Evolutionary conservation across 2,888 invertebrate genomes (phyloP).

Genomic region (Octonoba sinensis): DNA sequence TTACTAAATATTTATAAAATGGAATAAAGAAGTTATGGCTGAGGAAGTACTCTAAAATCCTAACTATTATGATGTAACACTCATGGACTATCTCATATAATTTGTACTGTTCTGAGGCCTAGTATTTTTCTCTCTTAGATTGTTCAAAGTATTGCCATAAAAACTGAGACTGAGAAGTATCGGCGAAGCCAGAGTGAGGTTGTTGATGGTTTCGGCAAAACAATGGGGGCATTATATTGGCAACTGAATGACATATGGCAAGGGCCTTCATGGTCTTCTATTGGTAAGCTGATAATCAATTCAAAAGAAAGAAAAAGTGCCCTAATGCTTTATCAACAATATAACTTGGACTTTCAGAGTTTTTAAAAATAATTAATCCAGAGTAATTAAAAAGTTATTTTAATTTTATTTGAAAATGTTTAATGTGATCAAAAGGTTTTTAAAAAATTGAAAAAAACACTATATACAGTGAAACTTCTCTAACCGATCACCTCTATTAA

Average conservation of each 20-base stretch:
- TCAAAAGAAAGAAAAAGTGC: neutral
- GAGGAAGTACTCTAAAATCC: neutral
- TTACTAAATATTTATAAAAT: too few relatives aligned
- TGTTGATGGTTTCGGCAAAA: constrained; percentile 77
- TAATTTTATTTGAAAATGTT: too few relatives aligned
- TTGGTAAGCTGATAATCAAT: constrained; percentile 75
- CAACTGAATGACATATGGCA: constrained; percentile 98
- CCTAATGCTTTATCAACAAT: neutral
- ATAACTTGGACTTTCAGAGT: neutral
- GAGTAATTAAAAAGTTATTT: too few relatives aligned
- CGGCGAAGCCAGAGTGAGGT: constrained; percentile 75
- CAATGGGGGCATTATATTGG: constrained; percentile 99
- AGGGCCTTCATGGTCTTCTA: constrained; percentile 94
- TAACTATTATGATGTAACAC: neutral
- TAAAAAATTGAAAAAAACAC: too few relatives aligned
- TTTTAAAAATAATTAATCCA: neutral
- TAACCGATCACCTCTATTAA: too few relatives aligned
- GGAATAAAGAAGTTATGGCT: neutral
- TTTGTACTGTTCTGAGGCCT: too few relatives aligned
- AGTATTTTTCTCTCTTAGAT: constrained; percentile 71
- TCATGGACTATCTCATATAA: too few relatives aligned
- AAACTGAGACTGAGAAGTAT: constrained; percentile 87
- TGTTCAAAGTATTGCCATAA: constrained; percentile 88
- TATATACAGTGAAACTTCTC: too few relatives aligned
- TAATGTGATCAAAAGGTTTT: too few relatives aligned